Evolutionary conservation across 2,113 vertebrate genomes (phyloP).

Genomic region (Okapia johnstoni): DNA sequence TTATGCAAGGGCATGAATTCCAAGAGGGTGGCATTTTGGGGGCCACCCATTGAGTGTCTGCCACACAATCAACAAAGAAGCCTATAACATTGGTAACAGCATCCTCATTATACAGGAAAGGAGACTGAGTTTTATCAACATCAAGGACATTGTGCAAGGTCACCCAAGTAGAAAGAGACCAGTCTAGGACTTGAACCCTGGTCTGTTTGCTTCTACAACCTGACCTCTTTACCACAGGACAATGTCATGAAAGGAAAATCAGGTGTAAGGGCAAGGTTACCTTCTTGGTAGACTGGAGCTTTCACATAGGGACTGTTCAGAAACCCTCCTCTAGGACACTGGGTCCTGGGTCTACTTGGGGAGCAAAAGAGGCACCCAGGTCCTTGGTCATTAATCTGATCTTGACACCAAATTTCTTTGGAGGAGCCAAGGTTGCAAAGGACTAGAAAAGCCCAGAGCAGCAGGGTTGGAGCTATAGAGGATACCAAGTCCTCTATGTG

Average conservation of each 20-base stretch:
- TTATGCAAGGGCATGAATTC: not conserved
- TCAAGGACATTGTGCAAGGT: not conserved
- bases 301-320: not conserved
- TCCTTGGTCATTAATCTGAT: not conserved
- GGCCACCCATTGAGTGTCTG: not conserved
- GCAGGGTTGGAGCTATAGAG: accelerated
- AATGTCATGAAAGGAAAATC: not conserved
- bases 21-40: not conserved
- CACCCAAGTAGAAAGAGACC: not conserved
- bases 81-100: not conserved
- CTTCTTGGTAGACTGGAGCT: not conserved
- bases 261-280: not conserved
- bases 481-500: not conserved
- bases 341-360: not conserved
- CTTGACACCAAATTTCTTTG: not conserved
- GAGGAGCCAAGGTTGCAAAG: not conserved
- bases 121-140: not conserved
- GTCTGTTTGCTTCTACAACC: not conserved
- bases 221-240: not conserved
- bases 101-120: not conserved
- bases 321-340: not conserved
- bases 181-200: not conserved
- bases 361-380: not conserved
- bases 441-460: not conserved
- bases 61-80: not conserved